These are phyloP conservation scores for Sinohyriopsis cumingii DNA, from an alignment of 2,888 invertebrate genomes.

Conservation along the genomic window DNA sequence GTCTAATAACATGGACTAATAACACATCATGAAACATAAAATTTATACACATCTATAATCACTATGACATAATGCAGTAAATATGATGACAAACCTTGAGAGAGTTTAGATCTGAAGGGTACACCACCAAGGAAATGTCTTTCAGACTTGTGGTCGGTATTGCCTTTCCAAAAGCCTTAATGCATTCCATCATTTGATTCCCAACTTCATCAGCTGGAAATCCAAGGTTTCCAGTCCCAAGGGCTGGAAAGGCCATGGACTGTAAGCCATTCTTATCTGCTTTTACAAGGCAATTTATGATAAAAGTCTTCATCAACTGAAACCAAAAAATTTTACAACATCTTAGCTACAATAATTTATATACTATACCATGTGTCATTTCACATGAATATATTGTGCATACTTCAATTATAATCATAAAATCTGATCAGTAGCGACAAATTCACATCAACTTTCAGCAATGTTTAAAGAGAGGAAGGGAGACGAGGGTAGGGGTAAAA, in stretches of 20 bases:
- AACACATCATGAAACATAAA: no score
- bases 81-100: slow-evolving; percentile 3
- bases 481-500: no score
- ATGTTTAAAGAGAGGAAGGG: no score
- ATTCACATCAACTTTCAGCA: no score
- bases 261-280: slow-evolving; percentile 6
- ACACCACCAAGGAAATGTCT: slow-evolving; percentile 20
- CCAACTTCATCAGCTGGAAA: slow-evolving; percentile 29
- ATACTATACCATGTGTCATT: no score
- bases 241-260: slow-evolving; percentile 31
- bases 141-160: slow-evolving; percentile 10
- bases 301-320: slow-evolving; percentile 21
- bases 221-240: slow-evolving; percentile 29
- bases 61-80: no score
- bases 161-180: slow-evolving; percentile 3
- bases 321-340: not conserved
- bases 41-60: no score
- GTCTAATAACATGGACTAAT: no score
- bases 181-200: slow-evolving; percentile 10
- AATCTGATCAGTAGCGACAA: no score
- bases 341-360: no score
- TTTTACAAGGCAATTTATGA: slow-evolving; percentile 13
- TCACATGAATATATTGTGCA: no score
- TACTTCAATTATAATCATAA: no score
- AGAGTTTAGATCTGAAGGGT: slow-evolving; percentile 16